A percentile compares a stretch with the other conserved stretches of the same genome.
Conservation (phyloP, 2,888 invertebrate genomes). For the Ophonus ardosiacus region DNA sequence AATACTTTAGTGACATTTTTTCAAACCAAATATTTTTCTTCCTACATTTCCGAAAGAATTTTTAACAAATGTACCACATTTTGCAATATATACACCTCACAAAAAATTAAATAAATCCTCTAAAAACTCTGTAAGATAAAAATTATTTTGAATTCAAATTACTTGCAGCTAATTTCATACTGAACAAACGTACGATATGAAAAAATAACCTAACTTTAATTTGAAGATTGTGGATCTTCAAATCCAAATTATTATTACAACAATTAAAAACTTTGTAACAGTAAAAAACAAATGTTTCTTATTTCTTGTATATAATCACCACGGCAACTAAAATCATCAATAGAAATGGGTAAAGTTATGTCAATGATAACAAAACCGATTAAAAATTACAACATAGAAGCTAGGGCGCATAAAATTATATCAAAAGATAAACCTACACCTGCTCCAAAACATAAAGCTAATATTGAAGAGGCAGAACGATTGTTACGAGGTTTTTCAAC, state of each 20-base stretch:
- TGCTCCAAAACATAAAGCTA: conserved; percentile 84
- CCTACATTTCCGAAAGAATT: not conserved
- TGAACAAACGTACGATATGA: not conserved
- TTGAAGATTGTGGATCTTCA: no score
- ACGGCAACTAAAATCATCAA: conserved; percentile 29
- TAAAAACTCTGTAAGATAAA: not conserved
- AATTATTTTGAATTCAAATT: conserved; percentile 6
- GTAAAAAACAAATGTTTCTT: conserved; percentile 15
- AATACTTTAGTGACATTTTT: conserved; percentile 51
- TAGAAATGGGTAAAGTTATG: conserved; percentile 82
- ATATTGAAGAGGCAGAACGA: conserved; percentile 81
- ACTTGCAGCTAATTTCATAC: conserved; percentile 5
- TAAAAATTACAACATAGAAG: conserved; percentile 86
- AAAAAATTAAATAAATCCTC: not conserved
- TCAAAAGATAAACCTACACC: conserved; percentile 79
- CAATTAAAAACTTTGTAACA: conserved; percentile 10
- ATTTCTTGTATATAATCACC: conserved; percentile 20
- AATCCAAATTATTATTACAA: not conserved
- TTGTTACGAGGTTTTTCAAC: conserved; percentile 77
- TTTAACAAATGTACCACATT: not conserved
- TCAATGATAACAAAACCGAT: conserved; percentile 80
- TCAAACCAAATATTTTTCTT: conserved; percentile 19
- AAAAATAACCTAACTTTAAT: conserved; percentile 48
- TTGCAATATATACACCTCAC: not conserved
- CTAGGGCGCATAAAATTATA: conserved; percentile 85